A percentile compares a stretch with the other conserved stretches of the same genome.
Conservation (phyloP, 1,140 invertebrate genomes). For the Cotesia chilonis region DNA sequence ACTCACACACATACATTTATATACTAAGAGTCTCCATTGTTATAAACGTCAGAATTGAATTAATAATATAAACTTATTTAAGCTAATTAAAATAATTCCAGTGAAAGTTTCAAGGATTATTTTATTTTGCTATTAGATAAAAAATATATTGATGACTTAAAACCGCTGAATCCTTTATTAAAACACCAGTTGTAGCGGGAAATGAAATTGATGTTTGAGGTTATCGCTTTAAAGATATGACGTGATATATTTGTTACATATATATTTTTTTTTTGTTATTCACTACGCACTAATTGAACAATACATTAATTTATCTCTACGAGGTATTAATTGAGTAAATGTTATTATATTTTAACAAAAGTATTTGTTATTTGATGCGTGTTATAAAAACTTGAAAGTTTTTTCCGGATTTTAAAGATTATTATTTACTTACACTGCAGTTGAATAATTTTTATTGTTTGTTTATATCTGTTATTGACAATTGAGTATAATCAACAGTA, state of each 20-base stretch:
- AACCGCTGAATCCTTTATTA: conserved; percentile 33
- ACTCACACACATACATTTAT: not conserved
- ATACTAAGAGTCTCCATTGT: conserved; percentile 3
- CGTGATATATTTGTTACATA: not conserved
- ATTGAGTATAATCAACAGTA: too few relatives aligned
- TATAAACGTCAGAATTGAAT: conserved; percentile 37
- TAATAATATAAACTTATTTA: conserved; percentile 20
- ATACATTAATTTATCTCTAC: not conserved
- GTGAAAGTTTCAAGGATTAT: conserved; percentile 1
- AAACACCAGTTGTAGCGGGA: conserved; percentile 37
- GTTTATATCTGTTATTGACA: too few relatives aligned
- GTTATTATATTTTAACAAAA: not conserved
- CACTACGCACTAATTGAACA: conserved; percentile 17
- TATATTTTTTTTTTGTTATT: conserved; percentile 13
- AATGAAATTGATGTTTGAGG: conserved; percentile 36
- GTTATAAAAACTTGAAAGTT: not conserved
- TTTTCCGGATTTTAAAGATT: not conserved
- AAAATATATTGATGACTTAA: conserved; percentile 27
- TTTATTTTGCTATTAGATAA: not conserved
- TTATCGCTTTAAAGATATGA: conserved; percentile 10
- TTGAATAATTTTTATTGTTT: too few relatives aligned
- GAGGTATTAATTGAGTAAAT: not conserved
- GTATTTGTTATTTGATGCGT: not conserved
- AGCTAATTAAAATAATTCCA: conserved; percentile 19
- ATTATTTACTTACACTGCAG: not conserved